Base-by-base conservation (phyloP, 2,113 vertebrate genomes). In the Nesogale talazaci region DNA sequence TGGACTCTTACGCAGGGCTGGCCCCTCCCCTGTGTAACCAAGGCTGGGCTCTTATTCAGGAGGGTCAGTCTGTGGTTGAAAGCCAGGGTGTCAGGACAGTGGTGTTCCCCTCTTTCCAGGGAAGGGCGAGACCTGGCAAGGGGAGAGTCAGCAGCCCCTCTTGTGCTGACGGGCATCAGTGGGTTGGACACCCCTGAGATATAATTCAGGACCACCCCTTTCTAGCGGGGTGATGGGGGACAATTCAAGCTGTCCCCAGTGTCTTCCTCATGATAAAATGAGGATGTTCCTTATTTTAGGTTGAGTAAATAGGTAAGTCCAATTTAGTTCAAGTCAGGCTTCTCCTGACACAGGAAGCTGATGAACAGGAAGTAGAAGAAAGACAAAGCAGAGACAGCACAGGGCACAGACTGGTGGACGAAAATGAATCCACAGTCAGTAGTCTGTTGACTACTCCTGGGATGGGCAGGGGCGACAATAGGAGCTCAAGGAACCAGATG, bases 1-100 rank as follows among this genome's bases (percentile, higher is more conserved):
- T 29, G 40, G 63, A 31, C 15, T 15, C 22, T 40, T 29, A 0
- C 0, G 1, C 61, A 0, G 0, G 36, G 2, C 40, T 70, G 0
- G 16, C 72, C 56, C 19, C 81, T 61, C 59, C 12, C 6, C 14
- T 1, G 20, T 36, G 38, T 59, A 69, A 23, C 0, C 1, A 85
- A 63, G 34, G 9, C 27, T 17, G 8, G 40, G 25, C 25, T 83
- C 57, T 61, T 61, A 12, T 61, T 61, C 46, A 11, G 57, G 8
- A 23, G 46, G 9, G 46, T 38, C 11, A 31, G 22, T 0, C 1
- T 27, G 40, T 34, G 59, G 59, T 34, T 80, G 67, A 31, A 52
- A 40, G 42, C 36, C 23, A 46, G 61, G 88, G 22, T 15, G 25
- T 65, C 67, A 25, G 23, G 65, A 3, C 83, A 65, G 36, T 0